These are phyloP conservation scores for Bradypus variegatus DNA, from an alignment of 2,797 vertebrate genomes.

Conservation along the genomic window DNA sequence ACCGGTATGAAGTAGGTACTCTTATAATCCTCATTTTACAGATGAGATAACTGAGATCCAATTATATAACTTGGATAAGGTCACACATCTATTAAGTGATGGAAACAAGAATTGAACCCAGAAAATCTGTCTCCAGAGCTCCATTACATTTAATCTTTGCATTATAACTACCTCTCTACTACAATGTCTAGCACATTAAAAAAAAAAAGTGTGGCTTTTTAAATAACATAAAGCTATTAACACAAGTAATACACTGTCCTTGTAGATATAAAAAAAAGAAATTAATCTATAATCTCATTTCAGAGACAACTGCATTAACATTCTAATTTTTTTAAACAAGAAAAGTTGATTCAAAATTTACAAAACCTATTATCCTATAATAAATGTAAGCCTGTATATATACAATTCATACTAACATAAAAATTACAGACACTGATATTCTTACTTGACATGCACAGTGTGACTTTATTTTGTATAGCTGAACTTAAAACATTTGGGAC, in stretches of 20 bases:
- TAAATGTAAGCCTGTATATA: neutral
- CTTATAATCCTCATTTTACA: neutral
- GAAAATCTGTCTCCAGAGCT: neutral
- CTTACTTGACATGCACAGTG: neutral
- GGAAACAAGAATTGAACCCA: neutral
- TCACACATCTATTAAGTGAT: neutral
- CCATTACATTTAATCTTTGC: neutral
- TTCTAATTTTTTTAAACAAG: neutral
- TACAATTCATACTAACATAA: neutral
- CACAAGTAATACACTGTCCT: neutral
- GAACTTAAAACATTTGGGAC: conserved; percentile 16
- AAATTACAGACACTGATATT: neutral
- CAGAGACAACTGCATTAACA: neutral
- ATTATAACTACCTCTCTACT: neutral
- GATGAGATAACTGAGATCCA: neutral
- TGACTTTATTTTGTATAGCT: neutral
- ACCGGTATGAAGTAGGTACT: neutral
- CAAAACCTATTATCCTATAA: neutral
- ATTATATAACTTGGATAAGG: neutral
- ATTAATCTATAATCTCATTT: neutral
- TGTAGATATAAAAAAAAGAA: neutral
- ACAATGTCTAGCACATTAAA: neutral
- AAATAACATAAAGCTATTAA: neutral
- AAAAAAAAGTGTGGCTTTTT: neutral
- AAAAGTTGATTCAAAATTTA: neutral